Evolutionary conservation across 2,797 vertebrate species (phyloP).

Genomic region (Lemur catta): DNA sequence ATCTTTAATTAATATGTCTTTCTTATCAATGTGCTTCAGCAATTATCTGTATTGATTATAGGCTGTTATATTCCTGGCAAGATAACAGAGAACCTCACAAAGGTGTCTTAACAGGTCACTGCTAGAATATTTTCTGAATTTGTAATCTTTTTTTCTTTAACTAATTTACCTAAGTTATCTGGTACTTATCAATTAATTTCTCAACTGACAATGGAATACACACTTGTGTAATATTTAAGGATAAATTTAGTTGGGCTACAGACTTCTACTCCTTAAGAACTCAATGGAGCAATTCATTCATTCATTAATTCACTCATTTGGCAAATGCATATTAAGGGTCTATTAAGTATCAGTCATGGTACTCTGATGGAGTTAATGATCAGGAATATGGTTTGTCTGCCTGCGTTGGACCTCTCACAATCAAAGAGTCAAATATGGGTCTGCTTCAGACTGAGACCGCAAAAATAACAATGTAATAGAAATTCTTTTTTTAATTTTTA

Average conservation of each 20-base stretch:
- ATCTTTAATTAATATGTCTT: slow-evolving; percentile 65
- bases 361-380: background rate
- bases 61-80: slow-evolving; percentile 44
- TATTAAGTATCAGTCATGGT: background rate
- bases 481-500: background rate
- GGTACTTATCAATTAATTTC: slow-evolving; percentile 16
- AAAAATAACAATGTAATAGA: background rate
- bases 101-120: slow-evolving; percentile 35
- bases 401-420: background rate
- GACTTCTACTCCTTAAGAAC: background rate
- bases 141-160: slow-evolving; percentile 40
- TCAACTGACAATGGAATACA: background rate
- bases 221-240: background rate
- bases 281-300: background rate
- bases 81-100: slow-evolving; percentile 36
- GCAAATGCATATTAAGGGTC: background rate
- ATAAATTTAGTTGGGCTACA: background rate
- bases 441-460: background rate
- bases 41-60: slow-evolving; percentile 46
- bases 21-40: background rate
- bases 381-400: background rate
- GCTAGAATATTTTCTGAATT: slow-evolving; percentile 23
- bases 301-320: background rate
- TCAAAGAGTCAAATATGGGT: background rate
- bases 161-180: slow-evolving; percentile 43